Evolutionary conservation across 1,140 invertebrate genomes (phyloP).

Genomic region (Drosophila repleta): DNA sequence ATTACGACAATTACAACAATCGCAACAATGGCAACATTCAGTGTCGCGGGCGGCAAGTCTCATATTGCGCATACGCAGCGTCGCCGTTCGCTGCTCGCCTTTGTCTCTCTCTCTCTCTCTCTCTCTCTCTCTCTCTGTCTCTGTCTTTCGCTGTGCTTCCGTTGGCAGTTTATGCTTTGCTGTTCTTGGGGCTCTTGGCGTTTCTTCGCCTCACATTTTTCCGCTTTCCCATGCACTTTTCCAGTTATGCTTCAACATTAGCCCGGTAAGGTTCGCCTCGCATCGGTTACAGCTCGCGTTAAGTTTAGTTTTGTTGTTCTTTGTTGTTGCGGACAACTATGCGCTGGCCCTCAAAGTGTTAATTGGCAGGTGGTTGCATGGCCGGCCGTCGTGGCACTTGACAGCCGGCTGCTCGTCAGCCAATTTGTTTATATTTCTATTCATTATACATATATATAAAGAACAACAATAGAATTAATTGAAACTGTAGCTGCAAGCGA

Average conservation of each 20-base stretch:
- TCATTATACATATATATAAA: neutral
- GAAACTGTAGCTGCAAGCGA: neutral
- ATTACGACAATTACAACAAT: neutral
- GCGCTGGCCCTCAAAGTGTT: constrained; percentile 22
- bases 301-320: neutral
- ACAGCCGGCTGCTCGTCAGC: neutral
- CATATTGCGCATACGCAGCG: constrained; percentile 38
- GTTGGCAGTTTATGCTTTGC: neutral
- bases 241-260: constrained; percentile 31
- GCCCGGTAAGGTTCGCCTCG: constrained; percentile 27
- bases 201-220: constrained; percentile 2
- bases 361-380: constrained; percentile 27
- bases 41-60: too few relatives aligned
- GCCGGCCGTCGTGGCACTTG: neutral
- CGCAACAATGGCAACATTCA: neutral
- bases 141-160: constrained; percentile 2
- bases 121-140: too few relatives aligned
- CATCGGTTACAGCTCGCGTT: constrained; percentile 12
- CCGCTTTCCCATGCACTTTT: constrained; percentile 28
- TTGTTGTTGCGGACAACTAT: constrained; percentile 6
- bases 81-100: neutral
- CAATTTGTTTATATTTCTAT: constrained; percentile 21
- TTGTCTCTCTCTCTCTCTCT: too few relatives aligned
- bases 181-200: neutral
- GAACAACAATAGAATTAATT: constrained; percentile 33